Evolutionary conservation across 2,797 vertebrate genomes (phyloP).

Genomic region (Mus minutoides): DNA sequence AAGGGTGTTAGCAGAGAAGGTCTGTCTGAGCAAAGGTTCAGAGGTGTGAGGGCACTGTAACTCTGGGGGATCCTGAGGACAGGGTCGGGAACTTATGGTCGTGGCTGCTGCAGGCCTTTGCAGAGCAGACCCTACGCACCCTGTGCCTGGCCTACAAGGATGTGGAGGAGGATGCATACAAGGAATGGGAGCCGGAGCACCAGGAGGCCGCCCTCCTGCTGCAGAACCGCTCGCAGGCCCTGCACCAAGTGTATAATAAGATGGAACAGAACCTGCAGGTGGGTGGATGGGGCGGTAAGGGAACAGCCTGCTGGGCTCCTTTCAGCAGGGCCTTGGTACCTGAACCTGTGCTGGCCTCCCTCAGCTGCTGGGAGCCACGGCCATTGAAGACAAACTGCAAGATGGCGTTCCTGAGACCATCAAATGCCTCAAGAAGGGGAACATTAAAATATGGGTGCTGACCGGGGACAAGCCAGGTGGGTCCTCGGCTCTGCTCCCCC

Average conservation of each 20-base stretch:
- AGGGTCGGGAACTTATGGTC: background rate
- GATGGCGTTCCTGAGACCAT: constrained; percentile 95
- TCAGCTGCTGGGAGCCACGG: constrained; percentile 95
- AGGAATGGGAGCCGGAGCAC: constrained; percentile 89
- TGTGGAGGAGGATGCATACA: constrained; percentile 88
- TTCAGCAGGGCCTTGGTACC: background rate
- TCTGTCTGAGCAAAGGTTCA: background rate
- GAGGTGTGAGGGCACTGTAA: fast-evolving
- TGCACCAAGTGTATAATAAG: constrained; percentile 91
- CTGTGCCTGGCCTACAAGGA: constrained; percentile 94
- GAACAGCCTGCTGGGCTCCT: background rate
- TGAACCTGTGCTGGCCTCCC: fast-evolving
- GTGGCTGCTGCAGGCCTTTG: constrained; percentile 86
- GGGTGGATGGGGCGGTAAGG: fast-evolving
- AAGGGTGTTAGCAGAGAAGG: background rate
- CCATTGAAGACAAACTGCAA: constrained; percentile 96
- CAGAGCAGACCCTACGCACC: constrained; percentile 93
- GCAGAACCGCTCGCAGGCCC: constrained; percentile 81
- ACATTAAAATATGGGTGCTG: constrained; percentile 96
- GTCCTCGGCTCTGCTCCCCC: background rate
- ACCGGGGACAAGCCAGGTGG: constrained; percentile 98
- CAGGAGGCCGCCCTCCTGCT: constrained; percentile 85
- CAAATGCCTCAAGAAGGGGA: constrained; percentile 90
- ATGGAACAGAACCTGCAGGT: constrained; percentile 94
- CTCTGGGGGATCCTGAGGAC: too few relatives aligned